phyloP scores from a whole-genome alignment of 2,113 vertebrate genomes.

The Scopus umbretta region DNA sequence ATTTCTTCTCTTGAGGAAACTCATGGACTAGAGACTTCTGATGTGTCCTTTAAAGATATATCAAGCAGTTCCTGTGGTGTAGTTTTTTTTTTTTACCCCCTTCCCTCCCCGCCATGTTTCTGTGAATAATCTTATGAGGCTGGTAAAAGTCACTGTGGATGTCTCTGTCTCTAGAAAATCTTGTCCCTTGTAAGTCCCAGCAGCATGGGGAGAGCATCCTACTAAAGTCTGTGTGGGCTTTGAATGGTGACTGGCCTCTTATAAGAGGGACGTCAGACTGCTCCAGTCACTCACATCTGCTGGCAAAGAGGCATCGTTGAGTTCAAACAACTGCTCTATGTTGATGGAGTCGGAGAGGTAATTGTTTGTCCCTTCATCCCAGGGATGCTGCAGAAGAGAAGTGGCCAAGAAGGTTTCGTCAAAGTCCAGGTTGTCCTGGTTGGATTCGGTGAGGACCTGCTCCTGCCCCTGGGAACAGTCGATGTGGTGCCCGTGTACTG shows the following conservation, averaged over 20 bases:
- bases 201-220: background rate
- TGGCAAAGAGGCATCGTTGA: slow-evolving; percentile 70
- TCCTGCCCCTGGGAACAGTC: slow-evolving; percentile 62
- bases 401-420: slow-evolving; percentile 90
- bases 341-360: slow-evolving; percentile 78
- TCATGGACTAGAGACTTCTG: background rate
- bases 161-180: background rate
- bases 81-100: background rate
- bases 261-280: slow-evolving; percentile 79
- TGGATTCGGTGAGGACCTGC: slow-evolving; percentile 60
- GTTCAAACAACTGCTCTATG: slow-evolving; percentile 83
- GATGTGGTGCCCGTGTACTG: slow-evolving; percentile 63
- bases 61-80: background rate
- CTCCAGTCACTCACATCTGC: slow-evolving; percentile 72
- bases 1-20: slow-evolving; percentile 20
- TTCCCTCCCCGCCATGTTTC: background rate
- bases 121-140: background rate
- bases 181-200: slow-evolving; percentile 1
- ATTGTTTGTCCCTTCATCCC: slow-evolving; percentile 80
- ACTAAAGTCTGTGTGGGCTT: background rate
- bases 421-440: slow-evolving; percentile 77
- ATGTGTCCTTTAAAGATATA: background rate
- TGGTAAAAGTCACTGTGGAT: background rate
- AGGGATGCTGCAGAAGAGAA: slow-evolving; percentile 86
- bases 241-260: slow-evolving; percentile 37